These are phyloP conservation scores for Anser cygnoides DNA, from an alignment of 2,113 vertebrate genomes.

Conservation along the genomic window DNA sequence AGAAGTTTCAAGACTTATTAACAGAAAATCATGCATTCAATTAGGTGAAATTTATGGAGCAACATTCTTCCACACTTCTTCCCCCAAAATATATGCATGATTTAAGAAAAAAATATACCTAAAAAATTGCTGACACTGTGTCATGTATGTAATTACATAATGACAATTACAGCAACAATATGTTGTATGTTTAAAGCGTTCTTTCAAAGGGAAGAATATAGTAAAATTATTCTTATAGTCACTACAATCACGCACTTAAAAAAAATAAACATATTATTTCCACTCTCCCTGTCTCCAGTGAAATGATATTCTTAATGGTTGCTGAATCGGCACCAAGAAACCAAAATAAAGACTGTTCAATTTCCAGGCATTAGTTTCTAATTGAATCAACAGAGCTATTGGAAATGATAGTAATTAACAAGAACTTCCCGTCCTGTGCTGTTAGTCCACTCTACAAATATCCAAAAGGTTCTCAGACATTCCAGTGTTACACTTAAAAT, in stretches of 20 bases:
- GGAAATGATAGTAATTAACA: neutral
- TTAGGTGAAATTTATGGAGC: neutral
- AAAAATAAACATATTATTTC: neutral
- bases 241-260: neutral
- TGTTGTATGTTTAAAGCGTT: neutral
- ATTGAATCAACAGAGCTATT: neutral
- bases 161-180: neutral
- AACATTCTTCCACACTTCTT: neutral
- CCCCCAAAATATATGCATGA: neutral
- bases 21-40: neutral
- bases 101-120: neutral
- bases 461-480: neutral
- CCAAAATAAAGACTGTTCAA: neutral
- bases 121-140: neutral
- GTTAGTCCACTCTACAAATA: neutral
- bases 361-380: neutral
- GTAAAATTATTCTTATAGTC: neutral
- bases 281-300: neutral
- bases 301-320: neutral
- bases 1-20: neutral
- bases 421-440: neutral
- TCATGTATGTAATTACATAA: neutral
- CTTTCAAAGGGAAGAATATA: neutral
- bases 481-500: neutral
- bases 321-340: neutral